phyloP scores from a whole-genome alignment of 2,113 vertebrate species.

The Genyomyrus donnyi region DNA sequence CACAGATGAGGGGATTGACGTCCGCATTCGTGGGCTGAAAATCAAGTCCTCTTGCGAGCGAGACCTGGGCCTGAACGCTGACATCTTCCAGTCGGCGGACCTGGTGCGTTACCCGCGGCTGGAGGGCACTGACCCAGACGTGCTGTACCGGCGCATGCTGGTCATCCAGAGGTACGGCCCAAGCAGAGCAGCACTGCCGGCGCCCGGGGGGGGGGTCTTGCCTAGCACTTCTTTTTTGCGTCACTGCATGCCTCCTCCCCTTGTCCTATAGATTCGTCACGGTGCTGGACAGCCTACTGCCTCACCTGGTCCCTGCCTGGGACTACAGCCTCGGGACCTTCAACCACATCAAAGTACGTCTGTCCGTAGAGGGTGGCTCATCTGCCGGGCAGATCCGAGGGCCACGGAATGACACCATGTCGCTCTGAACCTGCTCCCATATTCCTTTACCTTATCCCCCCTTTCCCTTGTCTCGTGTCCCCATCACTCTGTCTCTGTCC shows the following conservation, averaged over 20 bases:
- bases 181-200: background rate
- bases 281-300: conserved; percentile 80
- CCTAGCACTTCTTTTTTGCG: background rate
- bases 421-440: background rate
- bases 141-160: conserved; percentile 80
- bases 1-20: conserved; percentile 90
- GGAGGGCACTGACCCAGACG: conserved; percentile 81
- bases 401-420: background rate
- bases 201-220: background rate
- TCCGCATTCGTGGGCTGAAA: conserved; percentile 88
- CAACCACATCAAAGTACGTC: conserved; percentile 85
- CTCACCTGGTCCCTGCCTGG: conserved; percentile 89
- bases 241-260: background rate
- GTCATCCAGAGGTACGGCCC: conserved; percentile 78
- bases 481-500: background rate
- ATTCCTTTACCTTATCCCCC: background rate
- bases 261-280: conserved; percentile 74
- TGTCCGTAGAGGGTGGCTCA: background rate
- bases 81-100: conserved; percentile 85
- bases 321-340: conserved; percentile 91
- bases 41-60: conserved; percentile 90
- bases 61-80: conserved; percentile 84
- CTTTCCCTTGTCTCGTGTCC: background rate
- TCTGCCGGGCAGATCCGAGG: background rate
- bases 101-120: conserved; percentile 93